These are phyloP conservation scores for Neofelis nebulosa DNA, from an alignment of 2,113 vertebrate species.

Conservation along the genomic window DNA sequence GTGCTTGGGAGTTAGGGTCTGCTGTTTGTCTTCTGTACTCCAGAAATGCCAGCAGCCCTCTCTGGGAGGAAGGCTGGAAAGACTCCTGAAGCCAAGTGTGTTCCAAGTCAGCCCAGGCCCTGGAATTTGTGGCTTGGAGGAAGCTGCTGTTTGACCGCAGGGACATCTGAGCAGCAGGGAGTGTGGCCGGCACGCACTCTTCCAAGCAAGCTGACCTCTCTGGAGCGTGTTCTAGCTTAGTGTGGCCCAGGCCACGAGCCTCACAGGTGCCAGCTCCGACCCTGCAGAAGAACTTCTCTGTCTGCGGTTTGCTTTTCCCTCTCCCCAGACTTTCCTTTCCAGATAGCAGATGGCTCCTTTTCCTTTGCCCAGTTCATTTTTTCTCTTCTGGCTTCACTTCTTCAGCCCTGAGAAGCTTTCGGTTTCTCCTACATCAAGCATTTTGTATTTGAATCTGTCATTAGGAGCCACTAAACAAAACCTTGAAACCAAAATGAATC, in stretches of 20 bases:
- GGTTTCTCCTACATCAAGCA: neutral
- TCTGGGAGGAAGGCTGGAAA: neutral
- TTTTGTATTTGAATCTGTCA: neutral
- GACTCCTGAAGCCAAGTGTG: neutral
- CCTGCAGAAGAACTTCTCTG: neutral
- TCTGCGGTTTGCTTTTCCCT: neutral
- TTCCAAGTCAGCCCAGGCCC: neutral
- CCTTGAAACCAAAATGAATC: neutral
- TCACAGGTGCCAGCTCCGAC: neutral
- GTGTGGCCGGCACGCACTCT: neutral
- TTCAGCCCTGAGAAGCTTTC: neutral
- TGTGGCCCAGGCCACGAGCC: no score
- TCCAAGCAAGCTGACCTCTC: neutral
- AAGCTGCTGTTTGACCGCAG: neutral
- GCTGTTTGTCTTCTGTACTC: neutral
- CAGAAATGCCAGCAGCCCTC: neutral
- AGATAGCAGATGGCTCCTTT: neutral
- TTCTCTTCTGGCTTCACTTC: constrained; percentile 19
- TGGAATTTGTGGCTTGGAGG: neutral
- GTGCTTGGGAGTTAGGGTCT: neutral
- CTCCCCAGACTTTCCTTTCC: neutral
- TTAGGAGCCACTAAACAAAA: constrained; percentile 22
- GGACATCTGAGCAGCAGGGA: neutral
- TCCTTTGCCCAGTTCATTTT: neutral
- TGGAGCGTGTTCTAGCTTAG: neutral